phyloP scores from a whole-genome alignment of 2,888 invertebrate genomes.

The Brassicogethes aeneus region DNA sequence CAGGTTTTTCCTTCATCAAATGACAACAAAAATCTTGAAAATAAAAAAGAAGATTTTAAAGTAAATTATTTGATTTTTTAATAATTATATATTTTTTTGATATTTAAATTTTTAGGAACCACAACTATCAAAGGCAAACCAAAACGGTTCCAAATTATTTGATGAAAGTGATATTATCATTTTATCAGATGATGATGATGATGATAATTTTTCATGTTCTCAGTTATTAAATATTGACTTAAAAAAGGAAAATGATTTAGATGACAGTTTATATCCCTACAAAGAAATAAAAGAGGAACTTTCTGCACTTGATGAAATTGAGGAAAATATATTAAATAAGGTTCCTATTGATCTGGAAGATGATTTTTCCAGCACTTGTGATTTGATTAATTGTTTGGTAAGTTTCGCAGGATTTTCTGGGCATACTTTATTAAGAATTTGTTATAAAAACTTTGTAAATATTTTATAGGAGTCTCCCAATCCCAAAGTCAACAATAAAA shows the following conservation, averaged over 20 bases:
- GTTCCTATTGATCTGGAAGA: slow-evolving; percentile 15
- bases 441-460: too few species aligned
- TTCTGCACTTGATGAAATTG: not conserved
- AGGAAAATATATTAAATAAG: slow-evolving; percentile 7
- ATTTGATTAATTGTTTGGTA: slow-evolving; percentile 16
- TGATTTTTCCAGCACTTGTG: slow-evolving; percentile 15
- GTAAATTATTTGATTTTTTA: too few species aligned
- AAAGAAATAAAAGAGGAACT: slow-evolving; percentile 19
- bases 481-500: not conserved
- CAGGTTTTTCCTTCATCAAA: too few species aligned
- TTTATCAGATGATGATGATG: slow-evolving; percentile 44
- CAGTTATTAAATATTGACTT: slow-evolving; percentile 35
- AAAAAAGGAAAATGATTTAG: slow-evolving; percentile 12
- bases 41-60: too few species aligned
- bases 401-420: too few species aligned
- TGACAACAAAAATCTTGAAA: too few species aligned
- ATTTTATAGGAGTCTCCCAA: not conserved
- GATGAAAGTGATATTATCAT: slow-evolving; percentile 8
- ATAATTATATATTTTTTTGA: too few species aligned
- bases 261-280: slow-evolving; percentile 13
- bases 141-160: not conserved
- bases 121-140: too few species aligned
- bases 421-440: too few species aligned
- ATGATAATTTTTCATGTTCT: slow-evolving; percentile 45
- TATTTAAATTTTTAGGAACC: too few species aligned